A percentile compares a stretch with the other conserved stretches of the same genome.
Conservation (phyloP, 1,140 invertebrate genomes). For the Platorchestia sp. region DNA sequence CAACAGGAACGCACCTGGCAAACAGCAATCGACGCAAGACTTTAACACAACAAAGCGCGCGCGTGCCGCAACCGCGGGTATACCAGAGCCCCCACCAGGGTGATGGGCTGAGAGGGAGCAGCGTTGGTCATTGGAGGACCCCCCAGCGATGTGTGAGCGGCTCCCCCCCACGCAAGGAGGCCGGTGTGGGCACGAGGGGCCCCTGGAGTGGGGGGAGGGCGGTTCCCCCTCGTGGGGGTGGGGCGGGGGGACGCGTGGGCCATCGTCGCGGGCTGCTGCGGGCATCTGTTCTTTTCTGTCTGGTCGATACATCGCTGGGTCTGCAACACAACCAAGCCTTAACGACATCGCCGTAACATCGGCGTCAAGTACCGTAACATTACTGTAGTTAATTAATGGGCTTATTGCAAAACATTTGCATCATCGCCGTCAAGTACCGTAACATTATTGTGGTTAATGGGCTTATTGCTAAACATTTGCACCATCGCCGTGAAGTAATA, state of each 20-base stretch:
- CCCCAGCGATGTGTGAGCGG: background rate
- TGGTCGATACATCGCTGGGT: constrained; percentile 32
- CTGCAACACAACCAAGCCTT: background rate
- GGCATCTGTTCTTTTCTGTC: background rate
- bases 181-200: background rate
- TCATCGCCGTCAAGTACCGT: too few species aligned
- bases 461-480: too few species aligned
- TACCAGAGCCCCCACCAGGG: background rate
- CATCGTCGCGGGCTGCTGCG: background rate
- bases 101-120: background rate
- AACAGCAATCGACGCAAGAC: background rate
- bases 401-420: too few species aligned
- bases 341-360: too few species aligned
- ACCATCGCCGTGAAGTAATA: too few species aligned
- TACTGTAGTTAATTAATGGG: too few species aligned
- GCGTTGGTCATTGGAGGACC: background rate
- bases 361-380: too few species aligned
- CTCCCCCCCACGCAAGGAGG: background rate
- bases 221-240: background rate
- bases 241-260: background rate
- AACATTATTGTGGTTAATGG: too few species aligned
- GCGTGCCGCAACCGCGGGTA: too few species aligned
- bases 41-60: background rate
- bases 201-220: background rate
- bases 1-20: background rate